Evolutionary conservation across 2,113 vertebrate species (phyloP), one percentile per base, ranked within the genome.

Genomic region (Pygoscelis adeliae): DNA sequence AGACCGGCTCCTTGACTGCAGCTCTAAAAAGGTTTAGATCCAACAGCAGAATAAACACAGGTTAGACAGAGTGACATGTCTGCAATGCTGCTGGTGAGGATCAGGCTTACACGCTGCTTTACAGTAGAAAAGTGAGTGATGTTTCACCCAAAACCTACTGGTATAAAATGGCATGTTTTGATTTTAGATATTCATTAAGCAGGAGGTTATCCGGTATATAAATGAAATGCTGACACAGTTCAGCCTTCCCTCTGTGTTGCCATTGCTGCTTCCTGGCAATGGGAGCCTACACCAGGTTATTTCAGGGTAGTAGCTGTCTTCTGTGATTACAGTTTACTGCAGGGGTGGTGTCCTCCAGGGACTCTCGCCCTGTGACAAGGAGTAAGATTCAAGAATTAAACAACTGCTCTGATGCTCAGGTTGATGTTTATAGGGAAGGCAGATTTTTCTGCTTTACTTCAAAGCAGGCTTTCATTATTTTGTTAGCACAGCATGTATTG

Each of bases 401-500:
- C n/a, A 90, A 47, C 84, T 36, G n/a, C 34, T 90, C 52, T 84
- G 74, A 84, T 77, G 66, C 49, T 66, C 73, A 89, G 52, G 81
- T 62, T 82, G 83, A 47, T 87, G 72, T 80, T 94, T 83, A 50
- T 10, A 88, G 63, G 71, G 71, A 91, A 91, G 71, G 80, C 52
- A 84, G 83, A 53, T 82, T 90, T 94, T 74, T 59, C 86, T 61
- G 61, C 50, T 78, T 83, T 83, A 22, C 79, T 83, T 85, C 91
- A 94, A 72, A 94, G 78, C 78, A 78, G 25, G 42, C 66, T 94
- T 95, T 88, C 66, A 52, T 82, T 89, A 79, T 72, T 93, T 93
- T 63, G 38, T 76, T 77, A 93, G 81, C 74, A 89, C 82, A 94
- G 84, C 42, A 55, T 47, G 79, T 62, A 96, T 78, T 83, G 78